Evolutionary conservation across 2,113 vertebrate genomes (phyloP).

Genomic region (Lucifuga dentata): DNA sequence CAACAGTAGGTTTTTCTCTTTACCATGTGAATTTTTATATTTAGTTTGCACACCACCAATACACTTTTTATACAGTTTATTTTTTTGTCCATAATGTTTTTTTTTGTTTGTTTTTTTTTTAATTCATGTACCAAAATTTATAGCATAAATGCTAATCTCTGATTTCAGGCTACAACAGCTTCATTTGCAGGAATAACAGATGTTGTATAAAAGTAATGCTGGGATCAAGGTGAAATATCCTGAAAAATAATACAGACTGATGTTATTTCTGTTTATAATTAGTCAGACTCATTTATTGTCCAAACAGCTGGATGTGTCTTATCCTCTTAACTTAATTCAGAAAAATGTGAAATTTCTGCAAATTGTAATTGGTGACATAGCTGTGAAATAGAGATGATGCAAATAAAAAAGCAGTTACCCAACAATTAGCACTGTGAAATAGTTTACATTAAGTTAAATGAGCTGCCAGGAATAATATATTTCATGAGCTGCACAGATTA

Average conservation of each 20-base stretch:
- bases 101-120: too few relatives aligned
- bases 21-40: too few relatives aligned
- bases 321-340: slow-evolving; percentile 1
- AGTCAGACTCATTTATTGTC: slow-evolving; percentile 1
- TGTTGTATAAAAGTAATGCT: too few relatives aligned
- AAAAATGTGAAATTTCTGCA: slow-evolving; percentile 6
- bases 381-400: background rate
- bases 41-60: too few relatives aligned
- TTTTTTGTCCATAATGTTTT: too few relatives aligned
- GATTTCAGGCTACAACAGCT: too few relatives aligned
- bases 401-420: slow-evolving; percentile 3
- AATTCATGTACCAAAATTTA: too few relatives aligned
- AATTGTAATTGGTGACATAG: background rate
- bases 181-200: too few relatives aligned
- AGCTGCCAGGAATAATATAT: slow-evolving; percentile 9
- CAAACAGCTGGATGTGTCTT: background rate
- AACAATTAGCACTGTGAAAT: slow-evolving; percentile 30
- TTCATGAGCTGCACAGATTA: background rate
- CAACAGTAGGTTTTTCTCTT: too few relatives aligned
- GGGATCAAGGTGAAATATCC: background rate
- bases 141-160: too few relatives aligned
- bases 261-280: background rate
- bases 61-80: too few relatives aligned
- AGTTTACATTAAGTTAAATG: slow-evolving; percentile 2
- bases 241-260: background rate